Conservation (phyloP, 2,888 invertebrate genomes). For the Lasioglossum vierecki region DNA sequence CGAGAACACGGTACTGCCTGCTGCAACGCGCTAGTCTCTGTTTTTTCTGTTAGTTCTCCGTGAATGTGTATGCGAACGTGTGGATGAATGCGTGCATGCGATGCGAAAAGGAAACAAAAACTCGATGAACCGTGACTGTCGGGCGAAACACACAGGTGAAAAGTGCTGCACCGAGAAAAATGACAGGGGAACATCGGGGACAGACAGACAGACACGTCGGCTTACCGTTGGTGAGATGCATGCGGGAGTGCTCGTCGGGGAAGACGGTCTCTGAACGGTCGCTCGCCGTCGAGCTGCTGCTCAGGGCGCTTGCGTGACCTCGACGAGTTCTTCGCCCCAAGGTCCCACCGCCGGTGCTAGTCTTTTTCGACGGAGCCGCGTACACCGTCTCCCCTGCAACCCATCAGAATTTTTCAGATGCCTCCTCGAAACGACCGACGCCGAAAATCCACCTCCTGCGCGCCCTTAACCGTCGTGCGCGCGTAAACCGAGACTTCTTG, state of each 20-base stretch:
- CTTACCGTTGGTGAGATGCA: conserved; percentile 79
- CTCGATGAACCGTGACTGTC: background rate
- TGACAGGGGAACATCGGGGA: background rate
- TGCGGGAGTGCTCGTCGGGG: conserved; percentile 78
- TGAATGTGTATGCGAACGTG: background rate
- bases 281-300: conserved; percentile 84
- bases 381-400: conserved; percentile 77
- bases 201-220: conserved; percentile 9
- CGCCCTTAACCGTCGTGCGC: background rate
- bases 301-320: conserved; percentile 85
- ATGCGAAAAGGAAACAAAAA: conserved; percentile 3
- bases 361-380: conserved; percentile 79
- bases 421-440: too few species aligned
- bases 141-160: conserved; percentile 26
- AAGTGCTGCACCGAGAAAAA: conserved; percentile 31
- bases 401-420: conserved; percentile 32
- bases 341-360: conserved; percentile 84
- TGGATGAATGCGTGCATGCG: background rate
- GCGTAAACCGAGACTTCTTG: background rate
- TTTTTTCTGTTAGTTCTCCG: background rate
- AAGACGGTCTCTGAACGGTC: conserved; percentile 78
- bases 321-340: conserved; percentile 85
- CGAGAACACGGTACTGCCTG: background rate
- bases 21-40: background rate
- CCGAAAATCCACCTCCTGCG: background rate